Evolutionary conservation across 2,888 invertebrate species (phyloP).

Genomic region (Agriotes lineatus): DNA sequence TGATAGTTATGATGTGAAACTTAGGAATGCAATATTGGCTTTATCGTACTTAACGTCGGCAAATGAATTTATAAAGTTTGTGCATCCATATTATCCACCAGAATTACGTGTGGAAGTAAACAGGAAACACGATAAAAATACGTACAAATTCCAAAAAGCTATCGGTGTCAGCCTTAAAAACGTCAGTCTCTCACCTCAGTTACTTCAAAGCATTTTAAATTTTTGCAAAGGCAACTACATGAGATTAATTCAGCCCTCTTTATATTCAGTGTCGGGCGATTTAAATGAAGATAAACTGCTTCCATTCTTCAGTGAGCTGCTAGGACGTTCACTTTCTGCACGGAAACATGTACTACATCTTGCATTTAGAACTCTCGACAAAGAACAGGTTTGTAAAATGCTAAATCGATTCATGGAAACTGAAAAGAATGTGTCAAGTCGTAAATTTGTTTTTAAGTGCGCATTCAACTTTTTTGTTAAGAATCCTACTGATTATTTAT

Average conservation of each 20-base stretch:
- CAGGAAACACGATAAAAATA: neutral
- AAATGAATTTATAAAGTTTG: constrained; percentile 4
- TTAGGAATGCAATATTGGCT: constrained; percentile 1
- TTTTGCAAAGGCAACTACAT: constrained; percentile 35
- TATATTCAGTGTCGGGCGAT: constrained; percentile 25
- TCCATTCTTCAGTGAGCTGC: constrained; percentile 21
- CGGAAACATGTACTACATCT: constrained; percentile 39
- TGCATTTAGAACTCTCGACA: constrained; percentile 19
- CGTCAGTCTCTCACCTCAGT: neutral
- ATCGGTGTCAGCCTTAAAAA: neutral
- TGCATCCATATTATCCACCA: neutral
- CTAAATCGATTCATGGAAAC: constrained; percentile 16
- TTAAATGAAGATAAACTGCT: constrained; percentile 34
- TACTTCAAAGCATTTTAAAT: constrained; percentile 15
- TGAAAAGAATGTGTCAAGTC: constrained; percentile 25
- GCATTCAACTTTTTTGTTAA: constrained; percentile 28
- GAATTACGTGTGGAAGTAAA: neutral
- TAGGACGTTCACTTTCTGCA: constrained; percentile 24
- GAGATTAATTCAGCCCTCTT: constrained; percentile 22
- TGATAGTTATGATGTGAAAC: neutral
- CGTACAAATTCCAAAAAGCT: neutral
- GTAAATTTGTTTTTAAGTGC: constrained; percentile 27
- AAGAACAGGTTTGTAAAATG: neutral
- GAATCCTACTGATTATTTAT: constrained; percentile 25
- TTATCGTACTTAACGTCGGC: neutral